A percentile compares a stretch with the other conserved stretches of the same genome.
These are phyloP conservation scores for Sebastes goodei DNA, from an alignment of 2,797 vertebrate genomes.

Conservation along the genomic window DNA sequence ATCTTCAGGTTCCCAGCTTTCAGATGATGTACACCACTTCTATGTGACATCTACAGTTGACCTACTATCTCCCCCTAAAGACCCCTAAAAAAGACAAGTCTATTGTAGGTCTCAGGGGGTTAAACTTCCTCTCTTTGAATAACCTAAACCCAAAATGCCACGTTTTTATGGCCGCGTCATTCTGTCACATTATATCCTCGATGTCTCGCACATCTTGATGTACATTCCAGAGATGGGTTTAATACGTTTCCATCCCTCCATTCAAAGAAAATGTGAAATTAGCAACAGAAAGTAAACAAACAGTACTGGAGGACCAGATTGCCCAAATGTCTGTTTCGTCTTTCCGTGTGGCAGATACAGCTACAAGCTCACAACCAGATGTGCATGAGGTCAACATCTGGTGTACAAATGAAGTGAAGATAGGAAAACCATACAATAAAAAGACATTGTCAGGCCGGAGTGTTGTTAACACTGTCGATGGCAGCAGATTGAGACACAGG, in stretches of 20 bases:
- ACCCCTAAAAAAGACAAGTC: no score
- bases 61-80: no score
- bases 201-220: background rate
- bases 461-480: background rate
- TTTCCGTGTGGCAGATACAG: background rate
- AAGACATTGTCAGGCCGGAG: background rate
- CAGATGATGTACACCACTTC: no score
- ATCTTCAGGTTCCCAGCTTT: no score
- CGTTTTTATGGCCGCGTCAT: background rate
- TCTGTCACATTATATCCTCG: background rate
- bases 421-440: background rate
- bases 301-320: background rate
- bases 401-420: background rate
- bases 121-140: background rate
- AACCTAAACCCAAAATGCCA: background rate
- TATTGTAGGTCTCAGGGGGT: background rate
- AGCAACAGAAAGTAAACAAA: background rate
- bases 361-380: background rate
- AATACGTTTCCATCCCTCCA: background rate
- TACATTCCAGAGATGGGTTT: background rate
- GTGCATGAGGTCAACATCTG: background rate
- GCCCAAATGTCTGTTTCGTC: background rate
- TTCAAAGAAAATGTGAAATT: background rate
- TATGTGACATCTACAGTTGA: no score
- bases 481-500: background rate